Conservation (phyloP, 1,140 invertebrate genomes). For the Listronotus oregonensis region DNA sequence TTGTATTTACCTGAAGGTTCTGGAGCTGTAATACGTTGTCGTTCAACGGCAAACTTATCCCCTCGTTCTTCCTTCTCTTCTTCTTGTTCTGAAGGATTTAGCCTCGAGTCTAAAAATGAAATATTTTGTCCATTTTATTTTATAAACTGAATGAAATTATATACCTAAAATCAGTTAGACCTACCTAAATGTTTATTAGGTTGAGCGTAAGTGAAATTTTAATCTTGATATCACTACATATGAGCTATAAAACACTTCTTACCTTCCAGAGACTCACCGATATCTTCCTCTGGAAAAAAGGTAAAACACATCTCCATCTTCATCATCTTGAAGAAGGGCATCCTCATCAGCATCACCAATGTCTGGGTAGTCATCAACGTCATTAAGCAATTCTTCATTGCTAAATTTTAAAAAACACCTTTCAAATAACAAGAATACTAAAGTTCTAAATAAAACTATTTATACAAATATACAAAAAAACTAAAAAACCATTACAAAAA, state of each 20-base stretch:
- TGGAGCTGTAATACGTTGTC: slow-evolving; percentile 16
- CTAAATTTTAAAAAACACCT: too few species aligned
- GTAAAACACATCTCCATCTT: slow-evolving; percentile 32
- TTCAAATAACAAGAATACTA: too few species aligned
- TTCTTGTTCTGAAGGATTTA: slow-evolving; percentile 1
- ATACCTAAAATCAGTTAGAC: too few species aligned
- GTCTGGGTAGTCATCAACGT: slow-evolving; percentile 38
- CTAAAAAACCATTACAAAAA: too few species aligned
- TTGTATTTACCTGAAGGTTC: background rate
- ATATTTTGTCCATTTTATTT: background rate
- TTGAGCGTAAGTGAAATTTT: too few species aligned
- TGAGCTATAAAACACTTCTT: background rate
- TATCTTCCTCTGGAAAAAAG: slow-evolving; percentile 24
- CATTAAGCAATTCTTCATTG: slow-evolving; percentile 39
- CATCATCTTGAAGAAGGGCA: slow-evolving; percentile 40
- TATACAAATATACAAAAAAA: too few species aligned
- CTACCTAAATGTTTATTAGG: too few species aligned
- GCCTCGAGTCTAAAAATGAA: background rate
- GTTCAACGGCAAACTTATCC: slow-evolving; percentile 17
- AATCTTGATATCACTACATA: too few species aligned
- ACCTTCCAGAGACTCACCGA: slow-evolving; percentile 27
- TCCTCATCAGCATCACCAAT: slow-evolving; percentile 39
- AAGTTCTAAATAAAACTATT: too few species aligned
- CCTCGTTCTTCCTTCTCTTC: slow-evolving; percentile 11
- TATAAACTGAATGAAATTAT: too few species aligned